Conservation (phyloP, 2,888 invertebrate species). For the Diachrysia chrysitis region DNA sequence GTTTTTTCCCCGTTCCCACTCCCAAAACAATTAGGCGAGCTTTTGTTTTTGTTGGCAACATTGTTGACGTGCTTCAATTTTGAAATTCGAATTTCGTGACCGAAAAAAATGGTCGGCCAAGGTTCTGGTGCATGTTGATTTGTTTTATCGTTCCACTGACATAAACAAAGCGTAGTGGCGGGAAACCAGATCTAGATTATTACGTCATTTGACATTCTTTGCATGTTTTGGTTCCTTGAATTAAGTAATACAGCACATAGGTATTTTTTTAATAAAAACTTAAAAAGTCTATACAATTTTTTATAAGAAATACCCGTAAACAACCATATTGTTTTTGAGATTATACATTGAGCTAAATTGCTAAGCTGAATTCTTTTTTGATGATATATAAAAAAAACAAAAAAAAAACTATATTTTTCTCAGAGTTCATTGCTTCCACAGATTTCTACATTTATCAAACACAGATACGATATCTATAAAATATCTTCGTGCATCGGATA, state of each 20-base stretch:
- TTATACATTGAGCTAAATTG: too few species aligned
- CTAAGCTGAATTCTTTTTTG: too few species aligned
- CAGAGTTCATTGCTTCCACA: constrained; percentile 10
- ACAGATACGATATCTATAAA: constrained; percentile 27
- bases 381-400: too few species aligned
- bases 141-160: constrained; percentile 40
- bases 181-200: constrained; percentile 17
- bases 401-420: too few species aligned
- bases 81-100: constrained; percentile 55
- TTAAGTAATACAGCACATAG: not conserved
- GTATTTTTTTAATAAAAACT: not conserved
- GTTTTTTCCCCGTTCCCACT: constrained; percentile 73
- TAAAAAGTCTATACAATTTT: too few species aligned
- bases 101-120: constrained; percentile 49
- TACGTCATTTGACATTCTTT: constrained; percentile 47
- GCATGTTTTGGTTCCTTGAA: constrained; percentile 14
- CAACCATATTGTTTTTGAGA: too few species aligned
- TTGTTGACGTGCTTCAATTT: constrained; percentile 66
- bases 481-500: not conserved
- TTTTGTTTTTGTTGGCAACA: constrained; percentile 78
- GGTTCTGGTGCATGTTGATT: constrained; percentile 50
- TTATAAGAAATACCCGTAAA: too few species aligned
- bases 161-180: constrained; percentile 29
- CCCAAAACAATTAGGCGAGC: constrained; percentile 78
- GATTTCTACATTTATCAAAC: constrained; percentile 18